These are phyloP conservation scores for Tipula lateralis DNA, from an alignment of 2,888 invertebrate genomes.

Conservation along the genomic window DNA sequence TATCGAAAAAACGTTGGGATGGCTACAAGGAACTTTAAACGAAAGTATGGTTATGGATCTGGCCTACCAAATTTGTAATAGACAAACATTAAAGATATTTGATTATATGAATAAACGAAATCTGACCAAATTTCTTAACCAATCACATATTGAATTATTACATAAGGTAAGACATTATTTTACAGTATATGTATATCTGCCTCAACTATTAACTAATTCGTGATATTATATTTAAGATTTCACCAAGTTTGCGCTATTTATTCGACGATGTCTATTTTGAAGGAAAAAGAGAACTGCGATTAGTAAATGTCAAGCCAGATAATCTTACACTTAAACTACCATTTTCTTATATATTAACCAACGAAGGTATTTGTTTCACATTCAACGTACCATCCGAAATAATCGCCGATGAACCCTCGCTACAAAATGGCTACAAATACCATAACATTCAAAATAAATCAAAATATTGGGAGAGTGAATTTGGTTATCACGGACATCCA, in stretches of 20 bases:
- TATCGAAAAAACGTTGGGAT: too few relatives aligned
- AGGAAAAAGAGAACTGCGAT: not conserved
- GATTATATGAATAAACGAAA: too few relatives aligned
- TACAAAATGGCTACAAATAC: not conserved
- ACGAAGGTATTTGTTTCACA: not conserved
- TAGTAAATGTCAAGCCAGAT: too few relatives aligned
- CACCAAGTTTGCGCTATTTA: not conserved
- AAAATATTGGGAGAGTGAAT: not conserved
- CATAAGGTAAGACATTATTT: not conserved
- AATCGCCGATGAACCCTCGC: not conserved
- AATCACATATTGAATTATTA: not conserved
- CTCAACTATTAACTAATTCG: not conserved
- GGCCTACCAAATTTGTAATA: too few relatives aligned
- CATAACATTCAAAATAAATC: not conserved
- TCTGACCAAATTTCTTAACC: not conserved
- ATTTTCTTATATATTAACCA: not conserved
- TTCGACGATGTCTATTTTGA: not conserved
- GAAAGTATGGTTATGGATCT: too few relatives aligned
- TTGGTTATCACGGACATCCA: not conserved
- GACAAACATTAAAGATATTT: too few relatives aligned
- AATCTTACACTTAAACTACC: not conserved
- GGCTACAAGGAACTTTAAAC: too few relatives aligned
- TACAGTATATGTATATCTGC: too few relatives aligned
- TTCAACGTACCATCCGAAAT: not conserved
- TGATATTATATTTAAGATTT: not conserved